A percentile compares a stretch with the other conserved stretches of the same genome.
Evolutionary conservation across 2,888 invertebrate species (phyloP).

Genomic region (Sicus ferrugineus): DNA sequence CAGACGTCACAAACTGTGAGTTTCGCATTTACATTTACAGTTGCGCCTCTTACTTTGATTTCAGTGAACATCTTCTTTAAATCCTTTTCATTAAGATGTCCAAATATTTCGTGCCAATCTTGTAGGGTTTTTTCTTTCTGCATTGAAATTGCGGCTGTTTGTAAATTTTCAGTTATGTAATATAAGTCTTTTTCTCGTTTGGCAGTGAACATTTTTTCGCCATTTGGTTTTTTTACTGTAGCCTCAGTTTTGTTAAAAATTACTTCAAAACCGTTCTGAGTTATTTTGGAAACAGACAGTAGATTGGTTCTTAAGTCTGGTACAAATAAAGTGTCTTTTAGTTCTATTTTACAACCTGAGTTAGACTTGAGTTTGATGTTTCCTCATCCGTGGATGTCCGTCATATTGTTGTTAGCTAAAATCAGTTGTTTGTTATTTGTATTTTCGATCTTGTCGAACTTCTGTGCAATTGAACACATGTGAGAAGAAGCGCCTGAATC

Average conservation of each 20-base stretch:
- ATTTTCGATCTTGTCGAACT: background rate
- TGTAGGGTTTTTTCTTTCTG: background rate
- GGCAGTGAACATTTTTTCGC: constrained; percentile 10
- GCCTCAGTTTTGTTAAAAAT: constrained; percentile 13
- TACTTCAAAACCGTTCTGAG: constrained; percentile 31
- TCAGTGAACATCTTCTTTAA: constrained; percentile 9
- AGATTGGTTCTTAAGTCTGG: constrained; percentile 16
- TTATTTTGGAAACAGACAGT: constrained; percentile 29
- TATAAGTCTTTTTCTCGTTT: constrained; percentile 13
- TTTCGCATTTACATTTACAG: background rate
- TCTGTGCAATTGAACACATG: background rate
- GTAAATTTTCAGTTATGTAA: background rate
- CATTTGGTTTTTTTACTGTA: background rate
- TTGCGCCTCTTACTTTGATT: background rate
- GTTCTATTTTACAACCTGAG: constrained; percentile 1
- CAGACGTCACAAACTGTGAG: constrained; percentile 24
- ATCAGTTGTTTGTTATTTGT: background rate
- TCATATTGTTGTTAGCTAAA: constrained; percentile 12
- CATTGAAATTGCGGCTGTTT: background rate
- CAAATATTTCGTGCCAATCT: constrained; percentile 29
- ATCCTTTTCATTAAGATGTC: constrained; percentile 30
- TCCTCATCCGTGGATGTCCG: background rate
- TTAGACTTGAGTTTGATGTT: constrained; percentile 5
- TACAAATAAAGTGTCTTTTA: constrained; percentile 22
- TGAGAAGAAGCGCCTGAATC: constrained; percentile 32